Conservation (phyloP, 2,888 invertebrate genomes). For the Hypomecis punctinalis region DNA sequence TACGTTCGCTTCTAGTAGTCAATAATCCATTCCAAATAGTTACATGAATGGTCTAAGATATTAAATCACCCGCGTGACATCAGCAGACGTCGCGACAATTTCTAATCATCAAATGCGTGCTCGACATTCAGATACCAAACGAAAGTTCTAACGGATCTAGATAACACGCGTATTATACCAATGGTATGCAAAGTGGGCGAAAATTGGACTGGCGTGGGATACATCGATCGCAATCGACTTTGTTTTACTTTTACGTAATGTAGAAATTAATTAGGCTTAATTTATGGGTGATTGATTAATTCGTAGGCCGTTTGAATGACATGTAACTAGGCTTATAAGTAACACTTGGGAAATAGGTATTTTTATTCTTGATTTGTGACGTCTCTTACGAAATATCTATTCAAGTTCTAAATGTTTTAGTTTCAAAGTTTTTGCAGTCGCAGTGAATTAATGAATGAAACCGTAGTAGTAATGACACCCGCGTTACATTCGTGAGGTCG, state of each 20-base stretch:
- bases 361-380: no score
- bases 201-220: slow-evolving; percentile 37
- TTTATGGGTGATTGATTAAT: slow-evolving; percentile 3
- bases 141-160: slow-evolving; percentile 74
- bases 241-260: slow-evolving; percentile 30
- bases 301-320: background rate
- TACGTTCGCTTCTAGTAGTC: background rate
- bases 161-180: slow-evolving; percentile 57
- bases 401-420: no score
- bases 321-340: background rate
- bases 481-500: no score
- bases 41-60: background rate
- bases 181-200: slow-evolving; percentile 48
- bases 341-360: background rate
- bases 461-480: no score
- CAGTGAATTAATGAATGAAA: no score
- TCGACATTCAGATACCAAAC: slow-evolving; percentile 63
- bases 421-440: no score
- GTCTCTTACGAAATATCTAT: no score
- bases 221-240: slow-evolving; percentile 15
- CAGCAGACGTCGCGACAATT: slow-evolving; percentile 65
- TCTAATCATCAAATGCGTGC: slow-evolving; percentile 73
- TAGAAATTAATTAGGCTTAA: slow-evolving; percentile 9
- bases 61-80: slow-evolving; percentile 59
- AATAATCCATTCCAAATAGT: slow-evolving; percentile 2